Conservation (phyloP, 2,888 invertebrate genomes). For the Phasia obesa region DNA sequence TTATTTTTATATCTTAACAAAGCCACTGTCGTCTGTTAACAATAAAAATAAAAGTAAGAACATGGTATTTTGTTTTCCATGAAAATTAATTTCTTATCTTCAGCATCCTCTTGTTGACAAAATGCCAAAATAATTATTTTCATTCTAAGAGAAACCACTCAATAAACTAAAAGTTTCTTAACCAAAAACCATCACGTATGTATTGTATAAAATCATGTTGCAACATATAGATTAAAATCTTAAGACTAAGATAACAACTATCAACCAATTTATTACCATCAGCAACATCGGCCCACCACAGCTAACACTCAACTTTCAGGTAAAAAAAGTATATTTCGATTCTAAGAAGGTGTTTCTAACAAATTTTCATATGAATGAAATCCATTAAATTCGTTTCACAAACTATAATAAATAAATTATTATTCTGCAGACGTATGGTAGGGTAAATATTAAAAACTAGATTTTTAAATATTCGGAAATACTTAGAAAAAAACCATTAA, state of each 20-base stretch:
- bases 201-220: not conserved
- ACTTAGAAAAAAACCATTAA: not conserved
- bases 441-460: slow-evolving; percentile 17
- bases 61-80: no score
- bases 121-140: no score
- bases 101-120: no score
- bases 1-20: no score
- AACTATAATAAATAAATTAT: slow-evolving; percentile 15
- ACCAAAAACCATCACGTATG: slow-evolving; percentile 23
- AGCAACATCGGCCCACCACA: not conserved
- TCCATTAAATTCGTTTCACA: slow-evolving; percentile 6
- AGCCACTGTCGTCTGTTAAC: no score
- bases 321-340: not conserved
- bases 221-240: slow-evolving; percentile 44
- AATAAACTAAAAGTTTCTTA: slow-evolving; percentile 21
- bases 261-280: slow-evolving; percentile 35
- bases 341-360: slow-evolving; percentile 2
- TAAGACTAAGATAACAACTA: slow-evolving; percentile 41
- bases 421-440: slow-evolving; percentile 22
- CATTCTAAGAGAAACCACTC: no score
- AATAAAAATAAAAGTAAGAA: no score
- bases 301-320: not conserved
- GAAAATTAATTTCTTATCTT: no score
- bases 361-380: slow-evolving; percentile 26
- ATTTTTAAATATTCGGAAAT: not conserved